phyloP scores from a whole-genome alignment of 1,140 invertebrate genomes.

The Globodera ellingtonae region DNA sequence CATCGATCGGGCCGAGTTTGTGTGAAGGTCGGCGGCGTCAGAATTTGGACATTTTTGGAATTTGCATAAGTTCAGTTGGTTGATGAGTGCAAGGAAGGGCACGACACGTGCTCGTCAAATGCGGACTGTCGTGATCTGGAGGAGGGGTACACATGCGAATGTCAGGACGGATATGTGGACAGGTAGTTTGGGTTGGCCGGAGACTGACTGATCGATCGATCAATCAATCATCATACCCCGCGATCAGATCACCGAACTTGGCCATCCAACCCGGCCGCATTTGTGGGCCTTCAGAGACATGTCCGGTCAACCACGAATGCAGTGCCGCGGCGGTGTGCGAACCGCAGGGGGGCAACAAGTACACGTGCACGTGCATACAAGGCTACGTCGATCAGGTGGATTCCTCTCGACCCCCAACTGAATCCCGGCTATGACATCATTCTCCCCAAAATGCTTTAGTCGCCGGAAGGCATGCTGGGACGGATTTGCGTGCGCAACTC shows the following conservation, averaged over 20 bases:
- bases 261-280: slow-evolving; percentile 60
- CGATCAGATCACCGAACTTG: slow-evolving; percentile 56
- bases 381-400: slow-evolving; percentile 48
- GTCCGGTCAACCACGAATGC: slow-evolving; percentile 63
- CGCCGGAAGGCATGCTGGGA: slow-evolving; percentile 52
- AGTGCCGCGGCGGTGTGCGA: slow-evolving; percentile 63
- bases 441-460: slow-evolving; percentile 21
- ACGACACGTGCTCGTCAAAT: slow-evolving; percentile 60
- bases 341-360: slow-evolving; percentile 61
- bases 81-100: slow-evolving; percentile 55
- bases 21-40: slow-evolving; percentile 43
- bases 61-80: slow-evolving; percentile 37
- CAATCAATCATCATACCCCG: no score
- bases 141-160: slow-evolving; percentile 65
- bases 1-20: slow-evolving; percentile 61
- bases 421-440: no score
- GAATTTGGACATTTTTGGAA: no score
- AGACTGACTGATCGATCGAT: no score
- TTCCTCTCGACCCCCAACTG: neutral
- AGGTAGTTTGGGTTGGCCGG: neutral
- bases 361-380: slow-evolving; percentile 62
- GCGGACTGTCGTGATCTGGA: slow-evolving; percentile 64
- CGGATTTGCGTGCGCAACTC: slow-evolving; percentile 64
- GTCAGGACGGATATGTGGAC: slow-evolving; percentile 54
- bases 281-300: slow-evolving; percentile 59